Conservation (phyloP, 2,797 vertebrate species). For the Sebastes alutus region DNA sequence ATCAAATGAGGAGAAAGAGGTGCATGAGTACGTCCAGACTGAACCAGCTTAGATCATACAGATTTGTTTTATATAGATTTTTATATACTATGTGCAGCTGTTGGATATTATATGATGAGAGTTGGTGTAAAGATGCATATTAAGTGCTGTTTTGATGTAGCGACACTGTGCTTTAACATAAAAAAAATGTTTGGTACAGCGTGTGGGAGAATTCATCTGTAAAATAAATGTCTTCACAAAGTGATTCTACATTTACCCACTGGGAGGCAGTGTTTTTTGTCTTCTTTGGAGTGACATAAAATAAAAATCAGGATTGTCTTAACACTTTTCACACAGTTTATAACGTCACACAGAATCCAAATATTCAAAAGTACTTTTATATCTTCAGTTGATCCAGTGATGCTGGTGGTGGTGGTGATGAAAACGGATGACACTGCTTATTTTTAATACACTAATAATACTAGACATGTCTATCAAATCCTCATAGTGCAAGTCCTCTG, state of each 20-base stretch:
- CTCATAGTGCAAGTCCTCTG: background rate
- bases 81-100: background rate
- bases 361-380: background rate
- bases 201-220: background rate
- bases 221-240: background rate
- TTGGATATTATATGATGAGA: background rate
- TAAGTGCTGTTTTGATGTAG: background rate
- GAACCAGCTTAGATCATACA: background rate
- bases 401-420: accelerated
- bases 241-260: constrained; percentile 5
- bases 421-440: background rate
- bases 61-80: constrained; percentile 1
- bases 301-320: too few relatives aligned
- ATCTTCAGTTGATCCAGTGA: background rate
- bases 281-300: background rate
- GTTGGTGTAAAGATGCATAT: background rate
- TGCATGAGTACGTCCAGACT: background rate
- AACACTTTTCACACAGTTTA: background rate
- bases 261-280: background rate
- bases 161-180: background rate
- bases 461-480: background rate
- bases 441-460: too few relatives aligned
- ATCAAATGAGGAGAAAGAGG: background rate
- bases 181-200: background rate
- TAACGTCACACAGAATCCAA: background rate